Evolutionary conservation across 2,888 invertebrate species (phyloP), one percentile per base, ranked within the genome.

Genomic region (Mystacides longicornis): DNA sequence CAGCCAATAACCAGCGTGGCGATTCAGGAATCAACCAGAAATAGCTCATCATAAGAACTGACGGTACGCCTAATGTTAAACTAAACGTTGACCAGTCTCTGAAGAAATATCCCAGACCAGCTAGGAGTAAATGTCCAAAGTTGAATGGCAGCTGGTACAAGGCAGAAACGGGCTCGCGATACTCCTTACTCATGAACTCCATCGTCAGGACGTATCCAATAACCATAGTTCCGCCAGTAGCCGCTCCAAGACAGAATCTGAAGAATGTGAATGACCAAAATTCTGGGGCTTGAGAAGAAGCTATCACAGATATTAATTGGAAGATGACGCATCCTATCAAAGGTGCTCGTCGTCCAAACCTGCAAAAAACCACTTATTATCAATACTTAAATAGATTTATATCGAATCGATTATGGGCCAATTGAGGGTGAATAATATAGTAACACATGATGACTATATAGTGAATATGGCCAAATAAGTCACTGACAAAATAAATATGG

Each of bases 171-270:
- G 73, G 58, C 52, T 81, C 80, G 57, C 82, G 71, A 64, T 77
- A 77, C 62, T 77, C 70, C 0, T 74, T 72, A 1, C 85, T 85
- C 23, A 84, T 77, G 48, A 83, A 76, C 66, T 86, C 86, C 85
- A 86, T 85, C 2, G 83, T 70, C 11, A 86, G 75, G 3, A 77
- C 77, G 52, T 77, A 77, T n/a, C 74, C 71, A 11, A 66, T 70
- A 31, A 89, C 85, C 87, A 92, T 92, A 0, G 87, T 86, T 16
- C 91, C 92, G 48, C 89, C 90, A 1, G 88, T 87, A 1, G 88
- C 86, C 62, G 84, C 70, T 2, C 88, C 89, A 7, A 83, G 78
- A 9, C 88, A 65, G 65, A 90, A 85, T 59, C 90, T 70, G 51
- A 86, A 71, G 1, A 86, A 62, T 16, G 87, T 79, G 65, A 89